Percentiles rank a stretch among this genome's conserved stretches.
These are phyloP conservation scores for Vespertilio murinus DNA, from an alignment of 2,797 vertebrate genomes.

Conservation along the genomic window DNA sequence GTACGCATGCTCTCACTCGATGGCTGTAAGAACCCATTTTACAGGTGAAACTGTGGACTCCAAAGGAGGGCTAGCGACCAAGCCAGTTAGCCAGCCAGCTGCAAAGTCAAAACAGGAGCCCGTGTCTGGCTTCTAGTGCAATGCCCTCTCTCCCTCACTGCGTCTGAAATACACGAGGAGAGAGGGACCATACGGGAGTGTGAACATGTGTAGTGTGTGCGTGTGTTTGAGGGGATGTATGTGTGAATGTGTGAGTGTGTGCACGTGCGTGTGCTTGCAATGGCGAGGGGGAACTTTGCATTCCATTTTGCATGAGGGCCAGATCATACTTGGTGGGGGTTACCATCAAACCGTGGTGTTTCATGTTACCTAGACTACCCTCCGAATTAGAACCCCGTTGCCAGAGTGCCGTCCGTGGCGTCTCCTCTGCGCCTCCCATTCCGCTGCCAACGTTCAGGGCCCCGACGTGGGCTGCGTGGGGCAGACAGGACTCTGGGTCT, in stretches of 20 bases:
- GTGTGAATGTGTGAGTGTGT: conserved; percentile 7
- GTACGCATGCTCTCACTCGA: not conserved
- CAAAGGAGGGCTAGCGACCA: not conserved
- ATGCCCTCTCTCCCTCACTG: not conserved
- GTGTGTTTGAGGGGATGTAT: not conserved
- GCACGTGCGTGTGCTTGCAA: not conserved
- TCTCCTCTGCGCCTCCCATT: not conserved
- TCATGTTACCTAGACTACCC: not conserved
- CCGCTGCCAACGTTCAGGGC: not conserved
- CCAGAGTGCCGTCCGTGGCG: not conserved
- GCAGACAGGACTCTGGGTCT: not conserved
- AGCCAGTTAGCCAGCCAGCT: not conserved
- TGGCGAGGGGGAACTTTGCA: not conserved
- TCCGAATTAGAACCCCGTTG: not conserved
- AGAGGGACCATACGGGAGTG: not conserved
- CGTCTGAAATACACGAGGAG: not conserved
- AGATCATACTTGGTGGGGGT: not conserved
- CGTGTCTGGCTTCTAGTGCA: not conserved
- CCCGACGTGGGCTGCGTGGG: not conserved
- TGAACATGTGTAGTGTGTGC: not conserved
- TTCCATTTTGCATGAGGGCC: not conserved
- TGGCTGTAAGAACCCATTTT: not conserved
- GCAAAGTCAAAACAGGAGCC: not conserved
- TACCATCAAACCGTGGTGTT: not conserved
- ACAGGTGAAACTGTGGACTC: not conserved